These are phyloP conservation scores for Linnaemya vulpina DNA, from an alignment of 2,888 invertebrate species.

Conservation along the genomic window DNA sequence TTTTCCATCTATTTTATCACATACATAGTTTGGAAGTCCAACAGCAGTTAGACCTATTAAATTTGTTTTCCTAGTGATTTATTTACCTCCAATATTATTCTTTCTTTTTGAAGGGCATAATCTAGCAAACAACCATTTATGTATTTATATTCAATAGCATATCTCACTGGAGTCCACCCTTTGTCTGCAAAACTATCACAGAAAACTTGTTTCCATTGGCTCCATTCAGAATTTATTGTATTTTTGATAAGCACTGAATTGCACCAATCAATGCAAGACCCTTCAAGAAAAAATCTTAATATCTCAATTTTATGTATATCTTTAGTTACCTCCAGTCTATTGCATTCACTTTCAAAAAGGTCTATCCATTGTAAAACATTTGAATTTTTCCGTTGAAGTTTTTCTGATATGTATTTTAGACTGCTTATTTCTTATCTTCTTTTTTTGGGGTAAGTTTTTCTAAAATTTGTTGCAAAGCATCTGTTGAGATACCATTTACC, in stretches of 20 bases:
- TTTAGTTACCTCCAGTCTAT: neutral
- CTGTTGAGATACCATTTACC: slow-evolving; percentile 11
- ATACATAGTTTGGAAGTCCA: slow-evolving; percentile 73
- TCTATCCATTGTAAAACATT: slow-evolving; percentile 62
- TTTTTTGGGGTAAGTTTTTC: slow-evolving; percentile 34
- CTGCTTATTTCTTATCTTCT: slow-evolving; percentile 9
- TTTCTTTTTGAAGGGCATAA: slow-evolving; percentile 71
- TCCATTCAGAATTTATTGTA: too few species aligned
- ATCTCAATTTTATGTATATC: too few species aligned
- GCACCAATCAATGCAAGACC: too few species aligned
- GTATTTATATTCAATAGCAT: slow-evolving; percentile 73
- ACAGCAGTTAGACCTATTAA: slow-evolving; percentile 75
- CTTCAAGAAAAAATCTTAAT: too few species aligned
- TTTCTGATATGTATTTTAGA: neutral
- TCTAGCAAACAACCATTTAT: slow-evolving; percentile 74
- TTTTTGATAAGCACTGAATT: too few species aligned
- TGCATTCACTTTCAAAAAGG: slow-evolving; percentile 63
- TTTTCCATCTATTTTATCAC: slow-evolving; percentile 72
- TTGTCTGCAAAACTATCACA: slow-evolving; percentile 67
- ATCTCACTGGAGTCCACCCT: slow-evolving; percentile 74
- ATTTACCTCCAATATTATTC: slow-evolving; percentile 59
- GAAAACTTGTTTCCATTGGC: too few species aligned
- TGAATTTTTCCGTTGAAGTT: slow-evolving; percentile 26
- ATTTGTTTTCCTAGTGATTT: slow-evolving; percentile 52
- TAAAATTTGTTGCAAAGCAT: slow-evolving; percentile 31